These are phyloP conservation scores for Zaprionus nigranus DNA, from an alignment of 1,140 invertebrate genomes.

Conservation along the genomic window DNA sequence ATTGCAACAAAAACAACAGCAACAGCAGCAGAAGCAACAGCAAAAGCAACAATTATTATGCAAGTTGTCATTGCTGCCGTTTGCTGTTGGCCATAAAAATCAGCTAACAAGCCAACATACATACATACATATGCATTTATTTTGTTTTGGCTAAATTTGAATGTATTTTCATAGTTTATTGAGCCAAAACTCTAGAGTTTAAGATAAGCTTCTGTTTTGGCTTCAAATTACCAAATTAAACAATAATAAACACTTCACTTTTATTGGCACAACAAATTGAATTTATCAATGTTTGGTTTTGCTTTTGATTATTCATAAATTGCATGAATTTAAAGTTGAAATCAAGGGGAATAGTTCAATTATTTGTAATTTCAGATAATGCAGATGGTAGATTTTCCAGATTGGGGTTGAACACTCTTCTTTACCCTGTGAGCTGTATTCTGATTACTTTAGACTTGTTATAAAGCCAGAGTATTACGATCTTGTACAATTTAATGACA, in stretches of 20 bases:
- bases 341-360: no score
- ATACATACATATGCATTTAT: slow-evolving; percentile 4
- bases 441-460: no score
- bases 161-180: slow-evolving; percentile 58
- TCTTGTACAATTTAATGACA: background rate
- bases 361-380: no score
- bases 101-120: slow-evolving; percentile 60
- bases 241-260: background rate
- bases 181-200: slow-evolving; percentile 23
- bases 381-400: no score
- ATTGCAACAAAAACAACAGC: slow-evolving; percentile 48
- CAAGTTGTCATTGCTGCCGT: slow-evolving; percentile 61
- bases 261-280: background rate
- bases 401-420: no score
- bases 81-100: slow-evolving; percentile 39
- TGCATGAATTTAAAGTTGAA: background rate
- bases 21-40: slow-evolving; percentile 52
- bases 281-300: background rate
- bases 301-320: background rate
- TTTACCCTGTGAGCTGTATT: no score
- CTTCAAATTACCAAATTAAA: slow-evolving; percentile 31
- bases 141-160: slow-evolving; percentile 63
- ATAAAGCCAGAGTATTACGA: no score
- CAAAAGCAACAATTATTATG: slow-evolving; percentile 71
- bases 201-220: slow-evolving; percentile 11